Base-by-base conservation (phyloP, 2,113 vertebrate genomes). In the Atherinomorus stipes region DNA sequence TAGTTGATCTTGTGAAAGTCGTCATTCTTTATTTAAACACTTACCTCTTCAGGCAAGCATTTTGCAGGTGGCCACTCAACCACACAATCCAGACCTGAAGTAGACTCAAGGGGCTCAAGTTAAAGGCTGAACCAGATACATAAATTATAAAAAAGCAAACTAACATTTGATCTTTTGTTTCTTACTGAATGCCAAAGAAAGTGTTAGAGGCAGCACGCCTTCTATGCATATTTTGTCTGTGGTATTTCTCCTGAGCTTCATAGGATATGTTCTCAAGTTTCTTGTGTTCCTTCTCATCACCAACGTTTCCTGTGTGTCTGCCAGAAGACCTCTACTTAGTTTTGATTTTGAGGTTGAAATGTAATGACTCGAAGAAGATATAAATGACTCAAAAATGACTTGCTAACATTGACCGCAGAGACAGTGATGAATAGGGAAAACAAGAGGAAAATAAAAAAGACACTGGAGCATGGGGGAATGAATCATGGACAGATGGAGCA, bases 291-390 rank as follows among this genome's bases (percentile, higher is more conserved):
- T 70, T 75, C 59, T 89, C 74, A 76, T 88, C 72, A 69, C 74
- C 37, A 11, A 44, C 25, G 0, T 66, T 66, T 28, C 58, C 76
- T 67, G 64, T 11, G 51, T 37, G 81, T 69, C 82, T 83, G 80
- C 83, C 83, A 84, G 72, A 69, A 50, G 76, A 83, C 76, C 68
- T 76, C 73, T 64, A 21, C 74, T 49, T 52, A 80, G 88, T 81
- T 88, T 83, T 77, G 57, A 83, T 79, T 80, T 50, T 85, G 80
- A 80, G 82, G 83, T 81, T 51, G 71, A 87, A 67, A 64, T 59
- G 74, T 84, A 91, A 86, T 83, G 71, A 85, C 53, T 86, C 69
- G 45, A 68, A 70, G 59, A 85, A 80, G 78, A 76, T 72, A 73
- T 71, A 74, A 69, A 86, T 83, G 78, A 86, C 60, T 89, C 64